A percentile compares a stretch with the other conserved stretches of the same genome.
Conservation (phyloP, 2,888 invertebrate species). For the Troglohyphantes excavatus region DNA sequence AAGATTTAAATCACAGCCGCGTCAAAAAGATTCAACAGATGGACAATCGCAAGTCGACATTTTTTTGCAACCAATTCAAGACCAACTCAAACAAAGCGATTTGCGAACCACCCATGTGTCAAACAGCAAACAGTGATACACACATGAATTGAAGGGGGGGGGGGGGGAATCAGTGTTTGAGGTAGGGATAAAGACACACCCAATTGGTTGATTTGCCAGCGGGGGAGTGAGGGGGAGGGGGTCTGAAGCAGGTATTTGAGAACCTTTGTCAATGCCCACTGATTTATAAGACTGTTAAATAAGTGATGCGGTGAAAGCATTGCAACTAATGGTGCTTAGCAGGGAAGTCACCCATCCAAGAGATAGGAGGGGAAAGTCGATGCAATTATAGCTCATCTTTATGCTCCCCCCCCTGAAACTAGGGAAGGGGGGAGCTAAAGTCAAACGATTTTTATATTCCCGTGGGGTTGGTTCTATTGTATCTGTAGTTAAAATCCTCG, state of each 20-base stretch:
- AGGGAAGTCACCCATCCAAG: slow-evolving; percentile 65
- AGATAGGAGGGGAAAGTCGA: slow-evolving; percentile 41
- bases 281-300: slow-evolving; percentile 73
- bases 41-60: slow-evolving; percentile 12
- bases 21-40: slow-evolving; percentile 51
- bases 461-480: slow-evolving; percentile 42
- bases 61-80: neutral
- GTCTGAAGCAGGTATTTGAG: slow-evolving; percentile 55
- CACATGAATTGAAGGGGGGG: too few species aligned
- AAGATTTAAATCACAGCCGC: too few species aligned
- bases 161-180: slow-evolving; percentile 25
- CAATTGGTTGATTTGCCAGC: slow-evolving; percentile 65
- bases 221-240: too few species aligned
- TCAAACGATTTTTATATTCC: slow-evolving; percentile 59
- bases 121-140: slow-evolving; percentile 61
- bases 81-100: slow-evolving; percentile 46
- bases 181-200: neutral
- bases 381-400: slow-evolving; percentile 69
- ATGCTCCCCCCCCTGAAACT: neutral
- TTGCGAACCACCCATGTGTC: slow-evolving; percentile 53
- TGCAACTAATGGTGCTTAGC: slow-evolving; percentile 64
- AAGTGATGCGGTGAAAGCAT: slow-evolving; percentile 70
- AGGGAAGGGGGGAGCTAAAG: slow-evolving; percentile 42
- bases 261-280: slow-evolving; percentile 61
- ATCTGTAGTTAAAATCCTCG: slow-evolving; percentile 59